Evolutionary conservation across 1,140 invertebrate species (phyloP).

Genomic region (Drosophila simulans): DNA sequence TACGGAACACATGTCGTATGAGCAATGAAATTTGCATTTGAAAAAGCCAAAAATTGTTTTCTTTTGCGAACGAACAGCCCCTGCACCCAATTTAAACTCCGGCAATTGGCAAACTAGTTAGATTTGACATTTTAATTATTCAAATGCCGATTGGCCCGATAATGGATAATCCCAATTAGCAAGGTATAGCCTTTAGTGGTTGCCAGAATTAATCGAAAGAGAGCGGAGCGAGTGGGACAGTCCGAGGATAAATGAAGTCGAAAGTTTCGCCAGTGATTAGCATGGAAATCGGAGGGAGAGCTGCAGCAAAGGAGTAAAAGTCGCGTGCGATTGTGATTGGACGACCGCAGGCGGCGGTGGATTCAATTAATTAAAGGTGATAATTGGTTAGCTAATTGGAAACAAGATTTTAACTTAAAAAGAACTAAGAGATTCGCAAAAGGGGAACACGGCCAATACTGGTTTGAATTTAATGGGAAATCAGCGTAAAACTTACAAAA

Average conservation of each 20-base stretch:
- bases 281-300: constrained; percentile 23
- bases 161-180: constrained; percentile 55
- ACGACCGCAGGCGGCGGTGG: neutral
- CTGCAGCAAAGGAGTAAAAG: neutral
- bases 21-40: constrained; percentile 60
- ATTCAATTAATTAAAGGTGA: constrained; percentile 37
- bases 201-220: constrained; percentile 47
- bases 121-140: constrained; percentile 56
- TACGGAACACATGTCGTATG: constrained; percentile 43
- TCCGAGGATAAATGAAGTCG: constrained; percentile 33
- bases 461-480: too few relatives aligned
- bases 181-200: neutral
- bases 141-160: constrained; percentile 33
- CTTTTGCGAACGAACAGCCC: constrained; percentile 18
- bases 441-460: too few relatives aligned
- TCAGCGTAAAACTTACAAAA: too few relatives aligned
- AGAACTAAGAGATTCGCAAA: neutral
- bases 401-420: neutral
- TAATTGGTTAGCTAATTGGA: constrained; percentile 23
- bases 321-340: neutral
- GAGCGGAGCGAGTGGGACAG: constrained; percentile 2
- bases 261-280: constrained; percentile 52
- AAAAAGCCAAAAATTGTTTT: constrained; percentile 40
- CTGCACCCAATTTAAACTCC: constrained; percentile 22
- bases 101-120: constrained; percentile 15